Evolutionary conservation across 92 coral and sea anemone species (phyloP).

Genomic region (Meandrina meandrites): DNA sequence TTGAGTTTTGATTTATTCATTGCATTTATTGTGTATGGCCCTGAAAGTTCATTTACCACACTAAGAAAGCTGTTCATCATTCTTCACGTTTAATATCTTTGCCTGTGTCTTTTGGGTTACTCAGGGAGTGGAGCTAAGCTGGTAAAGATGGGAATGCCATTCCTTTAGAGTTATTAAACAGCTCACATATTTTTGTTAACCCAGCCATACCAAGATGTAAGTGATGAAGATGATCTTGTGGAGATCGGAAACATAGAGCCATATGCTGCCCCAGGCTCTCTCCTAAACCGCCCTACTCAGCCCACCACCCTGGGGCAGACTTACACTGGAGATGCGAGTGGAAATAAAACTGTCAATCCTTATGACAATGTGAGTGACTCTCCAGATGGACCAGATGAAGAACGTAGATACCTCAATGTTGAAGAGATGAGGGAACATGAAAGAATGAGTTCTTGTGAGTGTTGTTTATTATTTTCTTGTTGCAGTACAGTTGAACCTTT

Average conservation of each 20-base stretch:
- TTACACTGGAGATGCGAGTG: constrained; percentile 13
- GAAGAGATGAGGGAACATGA: constrained; percentile 42
- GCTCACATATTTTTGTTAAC: not conserved
- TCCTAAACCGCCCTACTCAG: constrained; percentile 66
- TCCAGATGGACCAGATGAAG: constrained; percentile 57
- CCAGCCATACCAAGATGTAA: constrained; percentile 51
- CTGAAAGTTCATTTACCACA: no score
- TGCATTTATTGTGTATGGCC: no score
- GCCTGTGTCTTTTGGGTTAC: no score
- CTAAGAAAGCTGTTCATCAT: no score
- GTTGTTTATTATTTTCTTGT: not conserved
- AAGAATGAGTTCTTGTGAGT: constrained; percentile 38
- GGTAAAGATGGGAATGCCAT: not conserved
- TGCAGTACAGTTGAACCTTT: not conserved
- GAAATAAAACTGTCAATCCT: constrained; percentile 66
- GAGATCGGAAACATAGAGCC: constrained; percentile 83
- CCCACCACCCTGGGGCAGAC: constrained; percentile 46
- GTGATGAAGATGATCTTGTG: constrained; percentile 88
- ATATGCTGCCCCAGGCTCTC: constrained; percentile 89
- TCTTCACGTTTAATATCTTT: no score
- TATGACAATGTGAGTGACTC: constrained; percentile 77
- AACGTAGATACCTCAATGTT: constrained; percentile 39
- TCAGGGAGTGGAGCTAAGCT: no score
- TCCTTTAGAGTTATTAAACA: not conserved
- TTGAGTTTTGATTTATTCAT: no score